Percentiles rank a stretch among this genome's conserved stretches.
Evolutionary conservation across 2,797 vertebrate species (phyloP).

Genomic region (Sebastes nivosus): DNA sequence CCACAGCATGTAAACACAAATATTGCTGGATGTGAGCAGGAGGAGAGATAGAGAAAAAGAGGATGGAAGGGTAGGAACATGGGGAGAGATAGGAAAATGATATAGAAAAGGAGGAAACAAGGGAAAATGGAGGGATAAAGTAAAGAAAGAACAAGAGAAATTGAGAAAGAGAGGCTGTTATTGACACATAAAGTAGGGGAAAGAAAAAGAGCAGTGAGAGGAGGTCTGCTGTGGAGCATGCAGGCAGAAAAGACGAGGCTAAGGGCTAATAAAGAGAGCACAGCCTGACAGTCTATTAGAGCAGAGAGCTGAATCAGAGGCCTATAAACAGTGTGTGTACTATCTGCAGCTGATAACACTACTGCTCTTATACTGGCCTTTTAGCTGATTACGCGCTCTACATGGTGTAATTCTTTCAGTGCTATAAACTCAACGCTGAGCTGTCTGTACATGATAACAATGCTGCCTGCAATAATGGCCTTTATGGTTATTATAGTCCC

Average conservation of each 20-base stretch:
- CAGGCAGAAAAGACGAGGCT: slow-evolving; percentile 21
- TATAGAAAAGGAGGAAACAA: not conserved
- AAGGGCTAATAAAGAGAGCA: slow-evolving; percentile 61
- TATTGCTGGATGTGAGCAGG: not conserved
- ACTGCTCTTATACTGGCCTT: slow-evolving; percentile 51
- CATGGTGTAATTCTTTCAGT: slow-evolving; percentile 45
- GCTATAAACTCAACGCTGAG: slow-evolving; percentile 37
- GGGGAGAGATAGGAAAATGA: not conserved
- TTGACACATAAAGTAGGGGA: not conserved
- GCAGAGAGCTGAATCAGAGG: slow-evolving; percentile 67
- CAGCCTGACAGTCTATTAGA: slow-evolving; percentile 62
- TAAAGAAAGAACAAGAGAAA: not conserved
- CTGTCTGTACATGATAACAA: slow-evolving; percentile 56
- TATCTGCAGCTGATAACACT: slow-evolving; percentile 66
- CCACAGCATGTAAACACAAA: not conserved
- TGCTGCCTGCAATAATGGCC: slow-evolving; percentile 17
- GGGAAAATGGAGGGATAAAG: not conserved
- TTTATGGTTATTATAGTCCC: slow-evolving; percentile 16
- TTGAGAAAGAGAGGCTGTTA: not conserved
- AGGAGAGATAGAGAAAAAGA: not conserved
- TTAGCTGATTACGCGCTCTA: slow-evolving; percentile 62
- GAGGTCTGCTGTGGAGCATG: not conserved
- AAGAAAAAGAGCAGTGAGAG: not conserved
- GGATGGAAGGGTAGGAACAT: not conserved
- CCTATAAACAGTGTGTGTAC: slow-evolving; percentile 55